phyloP scores from a whole-genome alignment of 2,888 invertebrate species.

The Sylvicola cinctus region DNA sequence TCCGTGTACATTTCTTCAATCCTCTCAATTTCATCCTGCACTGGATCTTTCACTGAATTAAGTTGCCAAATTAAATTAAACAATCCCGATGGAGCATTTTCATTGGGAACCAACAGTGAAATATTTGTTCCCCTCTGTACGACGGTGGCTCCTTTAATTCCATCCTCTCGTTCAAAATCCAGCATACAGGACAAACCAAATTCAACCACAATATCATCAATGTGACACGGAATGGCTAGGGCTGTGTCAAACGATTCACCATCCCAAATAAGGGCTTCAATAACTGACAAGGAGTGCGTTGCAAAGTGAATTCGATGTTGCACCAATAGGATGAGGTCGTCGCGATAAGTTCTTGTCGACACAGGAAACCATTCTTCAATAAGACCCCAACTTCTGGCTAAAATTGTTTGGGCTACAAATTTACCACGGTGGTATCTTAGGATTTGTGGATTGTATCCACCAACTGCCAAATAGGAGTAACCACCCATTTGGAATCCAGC shows the following conservation, averaged over 20 bases:
- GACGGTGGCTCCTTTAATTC: conserved; percentile 17
- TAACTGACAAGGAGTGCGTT: conserved; percentile 17
- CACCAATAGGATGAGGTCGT: conserved; percentile 23
- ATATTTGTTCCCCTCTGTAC: conserved; percentile 14
- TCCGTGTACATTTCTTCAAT: no score
- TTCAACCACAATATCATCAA: conserved; percentile 10
- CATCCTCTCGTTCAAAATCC: conserved; percentile 16
- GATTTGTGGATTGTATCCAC: conserved; percentile 19
- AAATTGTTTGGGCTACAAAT: conserved; percentile 17
- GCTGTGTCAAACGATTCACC: conserved; percentile 21
- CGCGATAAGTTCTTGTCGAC: conserved; percentile 21
- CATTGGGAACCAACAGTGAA: conserved; percentile 18
- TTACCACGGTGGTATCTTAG: conserved; percentile 18
- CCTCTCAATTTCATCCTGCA: neutral
- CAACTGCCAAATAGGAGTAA: conserved; percentile 19
- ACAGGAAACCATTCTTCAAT: conserved; percentile 21
- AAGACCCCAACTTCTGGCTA: conserved; percentile 18
- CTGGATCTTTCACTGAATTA: neutral
- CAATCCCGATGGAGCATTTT: conserved; percentile 17
- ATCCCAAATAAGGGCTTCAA: conserved; percentile 25
- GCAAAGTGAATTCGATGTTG: conserved; percentile 22
- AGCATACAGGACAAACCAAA: conserved; percentile 19
- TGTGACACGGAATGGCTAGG: conserved; percentile 17
- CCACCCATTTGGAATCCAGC: conserved; percentile 23
- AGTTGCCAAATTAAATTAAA: conserved; percentile 14